These are phyloP conservation scores for Mesocricetus auratus DNA, from an alignment of 2,113 vertebrate species.

Conservation along the genomic window DNA sequence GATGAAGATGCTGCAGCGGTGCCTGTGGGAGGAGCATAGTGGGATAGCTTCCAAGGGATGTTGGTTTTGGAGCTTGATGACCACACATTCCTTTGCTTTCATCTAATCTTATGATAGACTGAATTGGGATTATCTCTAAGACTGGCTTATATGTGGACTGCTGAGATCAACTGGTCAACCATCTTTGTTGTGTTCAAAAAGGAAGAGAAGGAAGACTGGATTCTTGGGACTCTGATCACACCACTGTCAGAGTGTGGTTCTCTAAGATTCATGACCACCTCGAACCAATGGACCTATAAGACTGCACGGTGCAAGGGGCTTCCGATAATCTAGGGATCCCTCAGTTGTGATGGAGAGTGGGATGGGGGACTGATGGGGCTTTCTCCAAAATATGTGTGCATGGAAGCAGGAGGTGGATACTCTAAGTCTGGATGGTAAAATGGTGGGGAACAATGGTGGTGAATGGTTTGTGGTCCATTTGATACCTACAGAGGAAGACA, in stretches of 20 bases:
- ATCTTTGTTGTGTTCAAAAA: neutral
- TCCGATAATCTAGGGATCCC: neutral
- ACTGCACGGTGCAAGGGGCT: neutral
- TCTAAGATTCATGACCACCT: neutral
- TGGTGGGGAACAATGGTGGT: accelerated
- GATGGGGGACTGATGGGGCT: neutral
- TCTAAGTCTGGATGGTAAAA: neutral
- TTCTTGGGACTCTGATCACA: neutral
- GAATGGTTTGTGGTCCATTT: neutral
- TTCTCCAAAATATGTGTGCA: neutral
- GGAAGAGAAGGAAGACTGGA: neutral
- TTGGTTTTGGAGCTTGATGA: neutral
- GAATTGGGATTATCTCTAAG: neutral
- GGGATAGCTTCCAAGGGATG: neutral
- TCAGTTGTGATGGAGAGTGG: neutral
- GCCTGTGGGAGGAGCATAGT: neutral
- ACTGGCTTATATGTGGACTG: neutral
- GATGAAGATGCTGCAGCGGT: neutral
- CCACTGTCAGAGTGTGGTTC: neutral
- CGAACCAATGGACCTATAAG: no score
- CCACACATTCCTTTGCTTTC: neutral
- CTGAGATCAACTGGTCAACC: neutral
- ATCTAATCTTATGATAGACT: neutral
- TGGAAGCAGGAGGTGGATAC: neutral
- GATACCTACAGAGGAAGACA: neutral